Conservation (phyloP, 1,140 invertebrate genomes). For the Drosophila rufa region DNA sequence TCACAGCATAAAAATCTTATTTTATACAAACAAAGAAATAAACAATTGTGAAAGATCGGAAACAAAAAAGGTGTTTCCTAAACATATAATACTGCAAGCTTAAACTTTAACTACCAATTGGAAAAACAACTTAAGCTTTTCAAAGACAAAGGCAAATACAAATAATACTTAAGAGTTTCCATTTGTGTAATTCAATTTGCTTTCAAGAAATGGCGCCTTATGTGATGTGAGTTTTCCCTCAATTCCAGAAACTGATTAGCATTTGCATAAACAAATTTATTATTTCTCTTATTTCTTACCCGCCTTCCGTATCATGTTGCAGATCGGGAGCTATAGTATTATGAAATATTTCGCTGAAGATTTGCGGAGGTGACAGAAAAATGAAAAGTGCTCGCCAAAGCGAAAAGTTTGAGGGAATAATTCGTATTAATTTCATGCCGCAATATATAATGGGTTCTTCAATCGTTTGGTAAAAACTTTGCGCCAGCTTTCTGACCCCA, state of each 20-base stretch:
- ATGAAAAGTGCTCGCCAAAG: slow-evolving; percentile 7
- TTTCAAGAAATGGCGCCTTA: background rate
- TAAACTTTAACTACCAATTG: background rate
- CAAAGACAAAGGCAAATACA: background rate
- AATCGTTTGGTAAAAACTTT: slow-evolving; percentile 1
- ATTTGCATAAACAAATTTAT: background rate
- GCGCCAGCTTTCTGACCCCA: background rate
- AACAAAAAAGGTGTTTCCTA: background rate
- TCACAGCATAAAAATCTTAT: too few species aligned
- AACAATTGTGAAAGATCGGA: background rate
- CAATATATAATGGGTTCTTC: slow-evolving; percentile 1
- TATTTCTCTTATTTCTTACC: background rate
- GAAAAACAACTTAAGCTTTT: background rate
- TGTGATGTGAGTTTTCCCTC: background rate
- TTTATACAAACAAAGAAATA: background rate
- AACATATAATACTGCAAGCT: background rate
- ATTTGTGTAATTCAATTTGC: background rate
- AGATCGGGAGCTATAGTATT: background rate
- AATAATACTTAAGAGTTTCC: too few species aligned
- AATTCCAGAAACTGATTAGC: background rate
- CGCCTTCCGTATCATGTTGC: background rate
- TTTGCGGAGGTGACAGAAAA: slow-evolving; percentile 5
- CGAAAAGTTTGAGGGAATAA: slow-evolving; percentile 3
- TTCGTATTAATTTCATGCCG: background rate
- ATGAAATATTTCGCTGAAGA: slow-evolving; percentile 5